A percentile compares a stretch with the other conserved stretches of the same genome.
Evolutionary conservation across 2,113 vertebrate species (phyloP).

Genomic region (Stercorarius parasiticus): DNA sequence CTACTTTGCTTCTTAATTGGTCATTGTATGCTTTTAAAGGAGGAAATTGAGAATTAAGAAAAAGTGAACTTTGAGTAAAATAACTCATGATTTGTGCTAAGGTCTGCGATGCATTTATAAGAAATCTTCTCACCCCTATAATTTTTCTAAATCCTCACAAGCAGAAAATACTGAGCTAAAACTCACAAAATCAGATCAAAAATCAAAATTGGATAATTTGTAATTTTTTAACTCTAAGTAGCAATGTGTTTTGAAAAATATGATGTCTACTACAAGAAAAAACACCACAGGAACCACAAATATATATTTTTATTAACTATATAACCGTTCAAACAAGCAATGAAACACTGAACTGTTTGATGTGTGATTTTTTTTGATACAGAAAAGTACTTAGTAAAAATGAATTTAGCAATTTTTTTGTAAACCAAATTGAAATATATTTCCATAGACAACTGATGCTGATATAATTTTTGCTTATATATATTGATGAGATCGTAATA

Average conservation of each 20-base stretch:
- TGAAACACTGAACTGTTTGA: neutral
- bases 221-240: neutral
- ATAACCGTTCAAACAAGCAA: neutral
- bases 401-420: neutral
- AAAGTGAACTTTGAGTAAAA: neutral
- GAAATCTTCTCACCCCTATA: neutral
- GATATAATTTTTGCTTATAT: neutral
- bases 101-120: neutral
- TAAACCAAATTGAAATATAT: neutral
- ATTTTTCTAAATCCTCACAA: neutral
- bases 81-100: neutral
- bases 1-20: neutral
- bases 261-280: neutral
- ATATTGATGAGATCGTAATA: neutral
- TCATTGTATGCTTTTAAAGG: neutral
- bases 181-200: neutral
- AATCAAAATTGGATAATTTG: neutral
- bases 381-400: neutral
- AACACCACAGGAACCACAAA: neutral
- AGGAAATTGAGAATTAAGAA: neutral
- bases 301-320: neutral
- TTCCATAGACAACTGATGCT: neutral
- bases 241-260: neutral
- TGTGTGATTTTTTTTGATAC: neutral
- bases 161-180: neutral